phyloP scores from a whole-genome alignment of 2,113 vertebrate species.

The Origma solitaria region DNA sequence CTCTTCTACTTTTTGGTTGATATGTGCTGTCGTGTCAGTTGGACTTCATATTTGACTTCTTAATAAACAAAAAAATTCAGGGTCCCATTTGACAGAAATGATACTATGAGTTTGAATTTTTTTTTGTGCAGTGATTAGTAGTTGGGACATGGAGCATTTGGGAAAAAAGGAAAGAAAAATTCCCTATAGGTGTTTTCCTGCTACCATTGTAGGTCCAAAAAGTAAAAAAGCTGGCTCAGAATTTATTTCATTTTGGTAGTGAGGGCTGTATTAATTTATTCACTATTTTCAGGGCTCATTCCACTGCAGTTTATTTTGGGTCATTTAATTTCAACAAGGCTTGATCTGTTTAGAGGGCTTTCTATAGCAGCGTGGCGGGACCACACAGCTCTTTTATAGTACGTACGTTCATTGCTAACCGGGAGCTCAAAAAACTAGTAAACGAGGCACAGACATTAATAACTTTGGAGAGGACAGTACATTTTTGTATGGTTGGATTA shows the following conservation, averaged over 20 bases:
- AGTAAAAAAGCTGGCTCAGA: not conserved
- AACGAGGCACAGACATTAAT: not conserved
- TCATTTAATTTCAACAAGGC: conserved; percentile 63
- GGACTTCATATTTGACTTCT: not conserved
- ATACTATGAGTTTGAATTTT: not conserved
- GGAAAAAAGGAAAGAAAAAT: not conserved
- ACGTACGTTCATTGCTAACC: not conserved
- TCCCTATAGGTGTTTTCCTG: not conserved
- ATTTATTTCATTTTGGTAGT: conserved; percentile 6
- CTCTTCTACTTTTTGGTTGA: not conserved
- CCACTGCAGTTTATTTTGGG: conserved; percentile 47
- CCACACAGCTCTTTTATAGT: conserved; percentile 31
- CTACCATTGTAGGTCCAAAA: not conserved
- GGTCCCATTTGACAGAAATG: not conserved
- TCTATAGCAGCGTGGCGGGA: not conserved
- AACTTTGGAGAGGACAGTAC: not conserved
- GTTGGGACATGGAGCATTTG: not conserved
- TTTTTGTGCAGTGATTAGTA: not conserved
- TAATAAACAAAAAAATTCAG: not conserved
- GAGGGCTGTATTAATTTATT: not conserved
- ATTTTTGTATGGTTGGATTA: conserved; percentile 26
- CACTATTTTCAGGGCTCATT: conserved; percentile 31
- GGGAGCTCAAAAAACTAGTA: not conserved
- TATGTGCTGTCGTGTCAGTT: not conserved
- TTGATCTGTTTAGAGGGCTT: conserved; percentile 17